Percentiles rank a stretch among this genome's conserved stretches.
Conservation (phyloP, 2,888 invertebrate species). For the Dynastes grantii region DNA sequence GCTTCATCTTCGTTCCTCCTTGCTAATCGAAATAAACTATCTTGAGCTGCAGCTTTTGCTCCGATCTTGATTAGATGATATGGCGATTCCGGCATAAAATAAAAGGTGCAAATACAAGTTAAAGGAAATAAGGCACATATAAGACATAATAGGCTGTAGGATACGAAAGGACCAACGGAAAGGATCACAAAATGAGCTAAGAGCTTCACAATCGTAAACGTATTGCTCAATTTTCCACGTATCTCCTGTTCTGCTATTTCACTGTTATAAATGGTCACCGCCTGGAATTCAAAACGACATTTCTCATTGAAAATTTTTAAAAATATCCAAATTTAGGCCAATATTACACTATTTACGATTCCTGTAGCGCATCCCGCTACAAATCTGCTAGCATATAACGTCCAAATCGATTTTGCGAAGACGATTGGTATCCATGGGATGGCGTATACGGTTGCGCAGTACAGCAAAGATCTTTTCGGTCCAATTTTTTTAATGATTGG, state of each 20-base stretch:
- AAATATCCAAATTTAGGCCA: background rate
- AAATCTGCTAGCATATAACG: conserved; percentile 77
- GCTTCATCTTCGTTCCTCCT: conserved; percentile 45
- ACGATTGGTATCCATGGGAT: conserved; percentile 71
- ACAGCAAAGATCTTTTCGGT: conserved; percentile 72
- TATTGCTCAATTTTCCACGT: conserved; percentile 64
- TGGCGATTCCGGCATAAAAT: conserved; percentile 76
- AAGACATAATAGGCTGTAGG: conserved; percentile 64
- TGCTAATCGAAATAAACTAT: conserved; percentile 60
- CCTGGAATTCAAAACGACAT: conserved; percentile 61
- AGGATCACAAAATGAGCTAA: conserved; percentile 71
- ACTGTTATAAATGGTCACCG: conserved; percentile 69
- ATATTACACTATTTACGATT: conserved; percentile 66
- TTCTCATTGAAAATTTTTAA: background rate
- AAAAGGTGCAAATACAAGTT: conserved; percentile 53
- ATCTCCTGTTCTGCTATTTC: conserved; percentile 69
- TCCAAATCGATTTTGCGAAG: conserved; percentile 64
- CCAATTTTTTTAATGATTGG: conserved; percentile 74
- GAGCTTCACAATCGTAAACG: conserved; percentile 54
- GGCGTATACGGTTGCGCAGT: conserved; percentile 72
- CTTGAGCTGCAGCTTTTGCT: conserved; percentile 64
- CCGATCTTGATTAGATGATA: conserved; percentile 63
- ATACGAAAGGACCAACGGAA: conserved; percentile 72
- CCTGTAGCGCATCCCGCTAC: conserved; percentile 82
- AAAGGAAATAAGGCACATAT: conserved; percentile 51